Percentiles rank a stretch among this genome's conserved stretches.
Conservation (phyloP, 2,888 invertebrate genomes). For the Eupithecia exiguata region DNA sequence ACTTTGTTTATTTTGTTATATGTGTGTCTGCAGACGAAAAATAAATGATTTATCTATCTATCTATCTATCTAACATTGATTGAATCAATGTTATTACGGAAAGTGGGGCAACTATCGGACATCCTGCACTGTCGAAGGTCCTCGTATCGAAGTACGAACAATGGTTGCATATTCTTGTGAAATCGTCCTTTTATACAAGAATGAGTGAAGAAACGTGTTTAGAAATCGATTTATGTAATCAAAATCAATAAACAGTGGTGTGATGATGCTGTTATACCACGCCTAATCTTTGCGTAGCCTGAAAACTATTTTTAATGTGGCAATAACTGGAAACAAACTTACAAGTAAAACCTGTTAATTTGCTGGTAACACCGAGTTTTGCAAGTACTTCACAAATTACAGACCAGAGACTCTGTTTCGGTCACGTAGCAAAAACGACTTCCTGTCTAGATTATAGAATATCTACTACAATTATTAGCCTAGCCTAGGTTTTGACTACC, state of each 20-base stretch:
- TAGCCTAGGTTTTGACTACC: background rate
- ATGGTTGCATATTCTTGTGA: conserved; percentile 29
- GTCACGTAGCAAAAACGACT: background rate
- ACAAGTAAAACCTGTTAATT: background rate
- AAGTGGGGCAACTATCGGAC: conserved; percentile 29
- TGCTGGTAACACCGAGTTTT: background rate
- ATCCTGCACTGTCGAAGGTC: conserved; percentile 26
- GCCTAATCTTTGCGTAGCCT: conserved; percentile 1
- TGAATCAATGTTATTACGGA: conserved; percentile 13
- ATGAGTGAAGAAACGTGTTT: conserved; percentile 20
- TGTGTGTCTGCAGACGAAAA: too few species aligned
- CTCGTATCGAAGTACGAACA: conserved; percentile 6
- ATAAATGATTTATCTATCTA: too few species aligned
- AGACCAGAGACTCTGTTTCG: background rate
- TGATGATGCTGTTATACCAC: conserved; percentile 10
- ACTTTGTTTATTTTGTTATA: too few species aligned
- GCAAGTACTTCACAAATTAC: background rate
- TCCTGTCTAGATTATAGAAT: background rate
- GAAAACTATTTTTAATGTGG: background rate
- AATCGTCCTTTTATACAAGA: conserved; percentile 23
- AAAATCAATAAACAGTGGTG: conserved; percentile 5
- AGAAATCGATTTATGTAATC: conserved; percentile 19
- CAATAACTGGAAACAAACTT: background rate
- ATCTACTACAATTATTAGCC: background rate
- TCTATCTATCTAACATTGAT: too few species aligned